Evolutionary conservation across 2,113 vertebrate species (phyloP), one percentile per base, ranked within the genome.

Genomic region (Brachypodius melanocephalos): DNA sequence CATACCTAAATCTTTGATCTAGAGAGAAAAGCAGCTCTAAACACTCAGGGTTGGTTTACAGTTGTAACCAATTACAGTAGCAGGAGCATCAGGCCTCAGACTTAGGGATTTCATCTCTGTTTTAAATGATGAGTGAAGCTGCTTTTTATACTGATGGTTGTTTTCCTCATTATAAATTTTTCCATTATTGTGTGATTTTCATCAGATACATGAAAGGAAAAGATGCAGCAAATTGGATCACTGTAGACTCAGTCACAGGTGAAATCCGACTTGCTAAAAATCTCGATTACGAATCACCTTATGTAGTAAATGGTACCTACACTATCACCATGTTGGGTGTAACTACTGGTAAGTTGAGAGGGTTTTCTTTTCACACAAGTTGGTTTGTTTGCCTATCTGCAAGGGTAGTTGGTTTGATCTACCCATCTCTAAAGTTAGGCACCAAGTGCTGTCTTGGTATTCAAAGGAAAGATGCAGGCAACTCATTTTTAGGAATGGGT

Each of bases 291-390:
- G 98, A 98, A 89, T 98, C 98, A 0, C 8, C 21, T 80, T 29
- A 98, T 45, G 95, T 98, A 49, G 90, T 95, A 25, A 98, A 98
- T 77, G 98, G 98, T 28, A 98, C 96, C 80, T 98, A 98, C 52
- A 91, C 88, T 74, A 88, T 95, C 82, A 98, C 97, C 51, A 79
- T 98, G 51, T 17, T 98, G 91, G 98, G 96, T 45, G 38, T 98
- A 81, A 98, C 96, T 86, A 93, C 97, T 36, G 97, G 98, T 98
- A 96, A 95, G 97, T 95, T 68, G 9, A 42, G 31, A 72, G 20
- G 15, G 24, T 59, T 84, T 82, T 81, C 8, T 67, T 94, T 89
- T 69, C 78, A 52, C 20, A 8, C 51, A 40, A 14, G 17, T 15
- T 26, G n/a, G 5, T 66, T 73, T 46, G 9, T 36, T 81, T 75